Conservation (phyloP, 2,888 invertebrate species). For the Oscheius onirici region DNA sequence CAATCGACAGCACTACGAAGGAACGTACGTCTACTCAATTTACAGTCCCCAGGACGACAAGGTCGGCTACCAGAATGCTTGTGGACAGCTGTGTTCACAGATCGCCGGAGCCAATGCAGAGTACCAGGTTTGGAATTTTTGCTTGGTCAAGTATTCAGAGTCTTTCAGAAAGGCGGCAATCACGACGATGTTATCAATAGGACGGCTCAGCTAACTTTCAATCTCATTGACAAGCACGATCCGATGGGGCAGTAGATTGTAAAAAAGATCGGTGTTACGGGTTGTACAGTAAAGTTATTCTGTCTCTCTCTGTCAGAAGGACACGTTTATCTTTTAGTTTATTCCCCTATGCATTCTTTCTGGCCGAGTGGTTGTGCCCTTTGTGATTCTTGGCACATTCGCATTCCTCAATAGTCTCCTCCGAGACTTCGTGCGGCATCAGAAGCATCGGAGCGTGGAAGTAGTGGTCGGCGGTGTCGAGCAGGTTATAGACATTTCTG, state of each 20-base stretch:
- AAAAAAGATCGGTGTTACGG: too few species aligned
- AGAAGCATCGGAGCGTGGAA: slow-evolving; percentile 12
- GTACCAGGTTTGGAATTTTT: slow-evolving; percentile 41
- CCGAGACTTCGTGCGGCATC: slow-evolving; percentile 15
- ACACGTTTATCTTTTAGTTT: too few species aligned
- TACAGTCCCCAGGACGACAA: slow-evolving; percentile 65
- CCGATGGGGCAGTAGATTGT: slow-evolving; percentile 2
- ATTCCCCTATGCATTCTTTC: too few species aligned
- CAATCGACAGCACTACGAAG: slow-evolving; percentile 61
- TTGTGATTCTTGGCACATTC: too few species aligned
- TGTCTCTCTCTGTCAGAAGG: too few species aligned
- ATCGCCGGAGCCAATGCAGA: slow-evolving; percentile 58
- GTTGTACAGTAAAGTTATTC: too few species aligned
- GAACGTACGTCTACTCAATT: slow-evolving; percentile 60
- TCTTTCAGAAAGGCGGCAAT: slow-evolving; percentile 58
- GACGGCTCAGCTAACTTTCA: slow-evolving; percentile 53
- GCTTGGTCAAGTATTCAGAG: neutral
- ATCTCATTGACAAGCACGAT: slow-evolving; percentile 54
- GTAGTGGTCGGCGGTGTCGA: slow-evolving; percentile 20
- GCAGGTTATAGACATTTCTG: slow-evolving; percentile 23
- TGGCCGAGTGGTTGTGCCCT: neutral
- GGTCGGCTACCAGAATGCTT: slow-evolving; percentile 61
- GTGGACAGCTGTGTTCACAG: slow-evolving; percentile 60
- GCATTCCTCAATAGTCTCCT: neutral
- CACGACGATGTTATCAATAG: slow-evolving; percentile 64